Evolutionary conservation across 1,140 invertebrate genomes (phyloP), one percentile per base, ranked within the genome.

Genomic region (Danaus plexippus): DNA sequence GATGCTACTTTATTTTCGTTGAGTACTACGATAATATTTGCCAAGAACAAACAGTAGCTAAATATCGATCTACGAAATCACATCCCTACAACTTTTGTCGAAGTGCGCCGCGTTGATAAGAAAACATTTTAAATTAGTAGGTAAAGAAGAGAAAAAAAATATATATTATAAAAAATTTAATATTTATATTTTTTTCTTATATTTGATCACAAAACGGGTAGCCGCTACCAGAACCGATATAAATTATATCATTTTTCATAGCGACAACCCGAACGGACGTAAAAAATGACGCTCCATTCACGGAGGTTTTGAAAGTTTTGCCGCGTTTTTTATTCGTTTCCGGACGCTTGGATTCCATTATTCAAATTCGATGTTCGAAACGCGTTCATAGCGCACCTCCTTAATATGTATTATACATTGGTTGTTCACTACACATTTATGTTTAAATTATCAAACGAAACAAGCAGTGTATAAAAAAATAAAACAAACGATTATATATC

Each of bases 201-300:
- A 77, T 82, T 83, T 85, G 83, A 77, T 83, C 77, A 67, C 77
- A 86, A 86, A 86, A 86, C 83, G 81, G 73, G 83, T 86, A 86
- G 83, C 83, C 75, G 80, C 79, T 80, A 75, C 74, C 77, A 75
- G 66, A 60, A 73, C 71, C 73, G 74, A 85, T 86, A 86, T 86
- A 86, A 86, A 86, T 86, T 86, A 86, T 85, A 86, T 80, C 83
- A 86, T 86, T 86, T 86, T 85, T 86, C 83, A 87, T 68, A 75
- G 76, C 73, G 80, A 83, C 81, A 86, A 78, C 79, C 75, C 73
- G 75, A 81, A 84, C 80, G 75, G 77, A 80, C 76, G 77, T 87
- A 87, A 87, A 87, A 87, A 87, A 87, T 87, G 83, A 79, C 76
- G 80, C 68, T 63, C 80, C 80, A 84, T 87, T 85, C 70, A 80